Evolutionary conservation across 2,113 vertebrate species (phyloP), one percentile per base, ranked within the genome.

Genomic region (Halichoeres trimaculatus): DNA sequence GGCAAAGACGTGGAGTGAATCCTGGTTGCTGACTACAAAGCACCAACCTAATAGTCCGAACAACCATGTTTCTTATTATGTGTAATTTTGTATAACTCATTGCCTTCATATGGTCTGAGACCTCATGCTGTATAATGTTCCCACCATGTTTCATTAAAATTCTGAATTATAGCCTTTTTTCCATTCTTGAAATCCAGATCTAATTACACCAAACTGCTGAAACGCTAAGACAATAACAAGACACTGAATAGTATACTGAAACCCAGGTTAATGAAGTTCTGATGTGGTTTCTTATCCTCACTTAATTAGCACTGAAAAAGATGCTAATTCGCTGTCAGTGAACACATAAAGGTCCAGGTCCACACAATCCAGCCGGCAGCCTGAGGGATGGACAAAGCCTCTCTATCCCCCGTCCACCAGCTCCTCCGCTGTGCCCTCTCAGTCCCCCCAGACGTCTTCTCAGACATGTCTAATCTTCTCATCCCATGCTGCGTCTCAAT

Each of bases 381-480:
- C 11, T 10, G 10, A 40, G 11, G 13, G 16, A 60, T 1, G 20
- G 12, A 65, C 45, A 66, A 64, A 19, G 23, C 35, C 23, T 62
- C 43, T 57, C 19, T 13, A 36, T 1, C 22, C 22, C 11, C 3
- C 8, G 2, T 13, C 17, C 19, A 24, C 57, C n/a, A 34, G 54
- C 53, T 8, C 34, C 40, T 14, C 30, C 5, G 8, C 62, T 51
- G 56, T 47, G 48, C 77, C 66, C 52, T 43, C 45, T 56, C 66
- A 54, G 14, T 30, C 52, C 66, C 74, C 50, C 23, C 52, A 54
- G 59, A 69, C 13, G 20, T 50, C 56, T 64, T 70, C 35, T 58
- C 73, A 74, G 66, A 74, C 55, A 19, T 50, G 24, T 81, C 68
- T 91, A 83, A 89, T 92, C 91, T 80, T 56, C 83, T 86, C 84